Evolutionary conservation across 1,140 invertebrate genomes (phyloP), one percentile per base, ranked within the genome.

Genomic region (Teleopsis dalmanni): DNA sequence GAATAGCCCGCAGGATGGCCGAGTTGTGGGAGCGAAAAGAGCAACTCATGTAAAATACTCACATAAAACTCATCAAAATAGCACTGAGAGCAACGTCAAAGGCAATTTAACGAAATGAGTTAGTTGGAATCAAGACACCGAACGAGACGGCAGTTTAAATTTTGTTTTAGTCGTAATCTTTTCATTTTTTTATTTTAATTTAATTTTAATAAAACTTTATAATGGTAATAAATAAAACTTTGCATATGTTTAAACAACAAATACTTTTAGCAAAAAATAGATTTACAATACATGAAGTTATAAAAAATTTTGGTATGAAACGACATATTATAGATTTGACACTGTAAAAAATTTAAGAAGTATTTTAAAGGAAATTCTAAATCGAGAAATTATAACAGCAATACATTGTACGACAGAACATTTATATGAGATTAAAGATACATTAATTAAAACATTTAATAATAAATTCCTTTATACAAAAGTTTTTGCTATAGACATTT

Each of bases 201-300:
- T n/a, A n/a, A n/a, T n/a, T n/a, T n/a, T n/a, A n/a, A n/a, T n/a
- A n/a, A n/a, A n/a, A n/a, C n/a, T n/a, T n/a, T n/a, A n/a, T n/a
- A n/a, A n/a, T n/a, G n/a, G n/a, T n/a, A n/a, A n/a, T n/a, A n/a
- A n/a, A n/a, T n/a, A n/a, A n/a, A n/a, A n/a, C n/a, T n/a, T n/a
- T n/a, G 3, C 44, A 50, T 37, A 1, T 14, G 11, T 50, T 35
- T 38, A 43, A 43, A 35, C 26, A 43, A 21, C 41, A 44, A 23
- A 25, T 49, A 4, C 6, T 42, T 31, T n/a, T 49, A 43, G 8
- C 14, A n/a, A 42, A 22, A 22, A 31, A 5, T 18, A 41, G 43
- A 7, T 16, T 37, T 14, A 44, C 31, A 19, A n/a, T 14, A 14
- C 16, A 18, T 23, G 8, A 44, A 50, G 22, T 9, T 22, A 23